A percentile compares a stretch with the other conserved stretches of the same genome.
Evolutionary conservation across 2,113 vertebrate genomes (phyloP).

Genomic region (Nerophis lumbriciformis): DNA sequence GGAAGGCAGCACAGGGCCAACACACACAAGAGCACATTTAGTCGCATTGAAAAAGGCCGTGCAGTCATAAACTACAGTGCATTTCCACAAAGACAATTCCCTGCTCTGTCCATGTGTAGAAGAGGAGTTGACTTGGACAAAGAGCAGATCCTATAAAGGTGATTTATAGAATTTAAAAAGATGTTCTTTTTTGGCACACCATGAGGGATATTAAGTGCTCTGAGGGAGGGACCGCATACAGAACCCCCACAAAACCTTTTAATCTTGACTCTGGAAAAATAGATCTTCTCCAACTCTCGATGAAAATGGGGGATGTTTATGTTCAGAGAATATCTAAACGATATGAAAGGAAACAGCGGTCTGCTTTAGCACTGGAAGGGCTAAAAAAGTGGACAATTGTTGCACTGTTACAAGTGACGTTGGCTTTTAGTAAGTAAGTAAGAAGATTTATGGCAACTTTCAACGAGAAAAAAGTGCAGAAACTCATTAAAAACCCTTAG

Average conservation of each 20-base stretch:
- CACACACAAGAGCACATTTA: conserved; percentile 11
- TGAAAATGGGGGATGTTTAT: conserved; percentile 24
- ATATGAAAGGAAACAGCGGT: conserved; percentile 37
- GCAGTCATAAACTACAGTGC: conserved; percentile 38
- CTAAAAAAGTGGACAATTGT: conserved; percentile 45
- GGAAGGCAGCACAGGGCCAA: conserved; percentile 46
- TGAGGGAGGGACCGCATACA: conserved; percentile 56
- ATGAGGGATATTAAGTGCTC: conserved; percentile 68
- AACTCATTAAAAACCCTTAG: too few species aligned
- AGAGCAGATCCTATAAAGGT: conserved; percentile 68
- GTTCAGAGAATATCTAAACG: conserved; percentile 18
- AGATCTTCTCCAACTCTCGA: conserved; percentile 32
- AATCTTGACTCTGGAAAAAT: conserved; percentile 62
- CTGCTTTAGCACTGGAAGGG: conserved; percentile 62
- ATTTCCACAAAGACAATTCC: conserved; percentile 55
- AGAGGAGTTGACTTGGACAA: conserved; percentile 62
- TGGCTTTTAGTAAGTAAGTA: too few species aligned
- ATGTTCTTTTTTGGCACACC: conserved; percentile 64
- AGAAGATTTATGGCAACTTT: too few species aligned
- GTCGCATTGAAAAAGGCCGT: conserved; percentile 24
- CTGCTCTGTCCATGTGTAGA: conserved; percentile 55
- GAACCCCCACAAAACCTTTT: conserved; percentile 63
- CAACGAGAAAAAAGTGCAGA: too few species aligned
- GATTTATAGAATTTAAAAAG: conserved; percentile 75
- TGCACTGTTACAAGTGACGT: too few species aligned